Percentiles rank a stretch among this genome's conserved stretches.
Evolutionary conservation across 2,797 vertebrate species (phyloP).

Genomic region (Nyctibius grandis): DNA sequence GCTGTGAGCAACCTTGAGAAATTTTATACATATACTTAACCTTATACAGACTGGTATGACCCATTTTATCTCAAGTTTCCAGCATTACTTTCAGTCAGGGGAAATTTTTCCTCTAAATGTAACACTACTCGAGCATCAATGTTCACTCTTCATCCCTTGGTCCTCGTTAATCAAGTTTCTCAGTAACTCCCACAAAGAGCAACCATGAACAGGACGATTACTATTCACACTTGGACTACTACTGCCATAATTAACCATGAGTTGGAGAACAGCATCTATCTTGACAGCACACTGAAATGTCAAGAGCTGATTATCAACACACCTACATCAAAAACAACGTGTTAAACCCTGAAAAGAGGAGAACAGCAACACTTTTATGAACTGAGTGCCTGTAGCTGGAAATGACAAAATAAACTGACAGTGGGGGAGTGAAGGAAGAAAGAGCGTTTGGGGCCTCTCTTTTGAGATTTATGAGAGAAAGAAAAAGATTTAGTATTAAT

Average conservation of each 20-base stretch:
- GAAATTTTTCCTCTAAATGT: neutral
- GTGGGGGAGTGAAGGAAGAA: neutral
- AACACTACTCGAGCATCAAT: neutral
- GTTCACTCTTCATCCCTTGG: neutral
- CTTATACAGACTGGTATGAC: neutral
- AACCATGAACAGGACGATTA: neutral
- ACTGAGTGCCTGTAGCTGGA: neutral
- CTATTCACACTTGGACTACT: neutral
- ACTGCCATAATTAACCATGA: neutral
- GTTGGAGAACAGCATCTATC: neutral
- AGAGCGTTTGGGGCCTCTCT: neutral
- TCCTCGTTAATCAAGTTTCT: neutral
- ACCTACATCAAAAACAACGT: neutral
- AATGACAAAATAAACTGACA: neutral
- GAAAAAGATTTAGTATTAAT: neutral
- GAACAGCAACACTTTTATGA: neutral
- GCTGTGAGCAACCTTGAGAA: neutral
- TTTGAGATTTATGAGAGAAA: neutral
- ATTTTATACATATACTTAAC: neutral
- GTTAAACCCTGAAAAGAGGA: neutral
- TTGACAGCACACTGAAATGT: neutral
- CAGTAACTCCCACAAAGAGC: neutral
- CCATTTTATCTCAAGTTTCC: neutral
- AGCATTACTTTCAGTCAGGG: neutral
- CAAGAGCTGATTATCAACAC: neutral